Evolutionary conservation across 2,888 invertebrate species (phyloP).

Genomic region (Pterostichus niger): DNA sequence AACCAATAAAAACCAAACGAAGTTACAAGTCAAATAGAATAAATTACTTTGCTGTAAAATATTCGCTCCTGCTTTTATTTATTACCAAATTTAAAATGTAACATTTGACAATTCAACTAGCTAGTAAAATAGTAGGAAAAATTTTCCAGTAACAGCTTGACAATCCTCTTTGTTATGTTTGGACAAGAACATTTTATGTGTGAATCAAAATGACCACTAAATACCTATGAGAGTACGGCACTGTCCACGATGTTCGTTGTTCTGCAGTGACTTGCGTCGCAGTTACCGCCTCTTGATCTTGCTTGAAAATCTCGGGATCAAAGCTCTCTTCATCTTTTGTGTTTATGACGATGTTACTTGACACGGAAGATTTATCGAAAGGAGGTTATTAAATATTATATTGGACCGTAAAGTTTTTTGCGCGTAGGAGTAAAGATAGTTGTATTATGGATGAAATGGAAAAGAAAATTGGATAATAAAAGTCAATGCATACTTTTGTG

Average conservation of each 20-base stretch:
- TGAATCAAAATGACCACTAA: not conserved
- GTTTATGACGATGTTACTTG: slow-evolving; percentile 56
- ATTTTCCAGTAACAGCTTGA: too few species aligned
- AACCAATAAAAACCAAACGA: too few species aligned
- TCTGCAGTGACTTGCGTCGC: not conserved
- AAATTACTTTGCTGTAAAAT: too few species aligned
- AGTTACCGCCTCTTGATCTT: slow-evolving; percentile 23
- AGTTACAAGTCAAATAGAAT: too few species aligned
- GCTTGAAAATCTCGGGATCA: slow-evolving; percentile 39
- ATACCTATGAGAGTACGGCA: not conserved
- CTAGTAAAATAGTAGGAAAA: too few species aligned
- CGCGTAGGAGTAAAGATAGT: slow-evolving; percentile 46
- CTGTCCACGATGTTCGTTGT: not conserved
- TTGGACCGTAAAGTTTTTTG: slow-evolving; percentile 50
- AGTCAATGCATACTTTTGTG: not conserved
- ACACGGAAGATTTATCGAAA: slow-evolving; percentile 55
- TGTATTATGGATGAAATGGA: slow-evolving; percentile 20
- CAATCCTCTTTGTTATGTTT: too few species aligned
- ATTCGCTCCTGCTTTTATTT: too few species aligned
- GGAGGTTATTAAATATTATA: slow-evolving; percentile 54
- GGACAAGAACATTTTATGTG: too few species aligned
- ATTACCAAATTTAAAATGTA: too few species aligned
- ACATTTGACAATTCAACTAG: too few species aligned
- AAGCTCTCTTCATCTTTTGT: slow-evolving; percentile 39
- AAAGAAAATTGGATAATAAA: slow-evolving; percentile 53